phyloP scores from a whole-genome alignment of 2,888 invertebrate species.

The Noctua janthe region DNA sequence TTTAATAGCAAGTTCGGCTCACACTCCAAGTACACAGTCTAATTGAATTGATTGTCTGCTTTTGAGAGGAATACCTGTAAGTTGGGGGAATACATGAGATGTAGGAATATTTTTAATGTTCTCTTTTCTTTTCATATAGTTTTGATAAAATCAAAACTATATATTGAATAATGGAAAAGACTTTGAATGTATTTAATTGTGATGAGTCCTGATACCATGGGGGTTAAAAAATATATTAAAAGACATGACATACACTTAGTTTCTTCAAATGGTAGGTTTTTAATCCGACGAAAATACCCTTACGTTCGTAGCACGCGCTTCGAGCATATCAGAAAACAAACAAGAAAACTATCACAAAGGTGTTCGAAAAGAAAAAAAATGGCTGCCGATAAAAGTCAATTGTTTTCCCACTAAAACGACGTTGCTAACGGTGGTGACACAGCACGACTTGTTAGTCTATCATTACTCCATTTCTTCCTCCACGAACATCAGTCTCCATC shows the following conservation, averaged over 20 bases:
- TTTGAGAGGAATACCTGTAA: conserved; percentile 51
- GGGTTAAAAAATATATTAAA: background rate
- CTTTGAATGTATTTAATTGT: background rate
- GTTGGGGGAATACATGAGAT: conserved; percentile 1
- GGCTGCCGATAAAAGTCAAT: background rate
- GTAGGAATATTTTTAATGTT: background rate
- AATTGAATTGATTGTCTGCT: conserved; percentile 67
- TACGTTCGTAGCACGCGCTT: background rate
- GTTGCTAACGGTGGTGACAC: background rate
- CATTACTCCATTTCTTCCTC: conserved; percentile 29
- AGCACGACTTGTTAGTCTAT: conserved; percentile 33
- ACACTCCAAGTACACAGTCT: conserved; percentile 57
- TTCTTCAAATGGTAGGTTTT: no score
- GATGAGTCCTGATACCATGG: background rate
- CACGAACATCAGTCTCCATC: conserved; percentile 56
- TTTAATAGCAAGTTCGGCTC: conserved; percentile 64
- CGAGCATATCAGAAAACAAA: background rate
- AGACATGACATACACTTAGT: background rate
- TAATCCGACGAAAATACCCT: background rate
- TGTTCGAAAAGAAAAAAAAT: background rate
- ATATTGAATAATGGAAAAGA: background rate
- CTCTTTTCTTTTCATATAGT: no score
- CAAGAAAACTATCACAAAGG: background rate
- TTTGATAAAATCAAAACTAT: no score
- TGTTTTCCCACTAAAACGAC: background rate